Evolutionary conservation across 1,140 invertebrate species (phyloP).

Genomic region (Heliconius melpomene): DNA sequence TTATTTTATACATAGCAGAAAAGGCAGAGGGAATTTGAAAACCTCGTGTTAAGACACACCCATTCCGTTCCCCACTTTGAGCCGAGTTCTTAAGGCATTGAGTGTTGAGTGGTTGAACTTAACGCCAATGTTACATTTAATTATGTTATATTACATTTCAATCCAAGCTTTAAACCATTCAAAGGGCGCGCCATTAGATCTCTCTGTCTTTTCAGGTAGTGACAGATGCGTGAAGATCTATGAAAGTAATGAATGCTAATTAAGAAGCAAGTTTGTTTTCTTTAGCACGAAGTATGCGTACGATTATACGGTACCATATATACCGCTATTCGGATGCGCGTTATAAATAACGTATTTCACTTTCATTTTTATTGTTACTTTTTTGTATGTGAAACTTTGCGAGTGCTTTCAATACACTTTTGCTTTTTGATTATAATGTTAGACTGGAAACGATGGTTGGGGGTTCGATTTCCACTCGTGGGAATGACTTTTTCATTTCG

Average conservation of each 20-base stretch:
- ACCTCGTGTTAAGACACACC: too few species aligned
- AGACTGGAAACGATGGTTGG: too few species aligned
- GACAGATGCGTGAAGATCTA: not conserved
- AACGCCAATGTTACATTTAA: too few species aligned
- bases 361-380: conserved; percentile 24
- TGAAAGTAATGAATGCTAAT: not conserved
- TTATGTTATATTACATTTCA: too few species aligned
- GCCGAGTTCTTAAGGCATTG: too few species aligned
- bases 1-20: too few species aligned
- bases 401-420: not conserved
- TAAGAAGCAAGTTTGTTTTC: not conserved
- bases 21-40: too few species aligned
- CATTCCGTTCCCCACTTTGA: too few species aligned
- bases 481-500: not conserved
- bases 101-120: too few species aligned
- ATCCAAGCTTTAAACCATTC: too few species aligned
- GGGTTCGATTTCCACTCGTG: too few species aligned
- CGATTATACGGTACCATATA: not conserved
- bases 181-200: too few species aligned
- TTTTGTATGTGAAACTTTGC: not conserved
- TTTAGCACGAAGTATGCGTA: not conserved
- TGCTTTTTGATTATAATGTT: not conserved
- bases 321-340: conserved; percentile 19
- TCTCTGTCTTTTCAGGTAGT: not conserved
- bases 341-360: conserved; percentile 23